Percentiles rank a stretch among this genome's conserved stretches.
phyloP scores from a whole-genome alignment of 2,113 vertebrate species.

The Nymphicus hollandicus region DNA sequence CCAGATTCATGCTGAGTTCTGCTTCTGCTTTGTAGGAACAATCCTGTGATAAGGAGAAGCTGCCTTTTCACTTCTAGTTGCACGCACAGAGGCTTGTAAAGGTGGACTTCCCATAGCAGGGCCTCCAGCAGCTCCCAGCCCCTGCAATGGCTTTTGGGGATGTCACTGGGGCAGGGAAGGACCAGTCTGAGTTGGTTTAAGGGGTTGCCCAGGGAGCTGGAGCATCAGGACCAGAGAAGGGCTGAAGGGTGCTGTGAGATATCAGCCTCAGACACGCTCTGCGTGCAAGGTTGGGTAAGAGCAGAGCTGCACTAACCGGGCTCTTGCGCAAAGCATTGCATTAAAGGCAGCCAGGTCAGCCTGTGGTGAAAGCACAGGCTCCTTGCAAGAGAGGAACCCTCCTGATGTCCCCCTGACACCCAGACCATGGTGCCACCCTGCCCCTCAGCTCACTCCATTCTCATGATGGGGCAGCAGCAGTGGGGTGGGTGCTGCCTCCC shows the following conservation, averaged over 20 bases:
- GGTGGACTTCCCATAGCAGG: neutral
- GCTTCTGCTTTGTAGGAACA: conserved; percentile 22
- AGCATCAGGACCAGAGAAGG: neutral
- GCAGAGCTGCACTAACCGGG: neutral
- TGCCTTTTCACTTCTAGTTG: neutral
- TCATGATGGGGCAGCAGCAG: rapidly evolving
- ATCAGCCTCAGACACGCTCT: neutral
- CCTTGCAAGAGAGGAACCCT: neutral
- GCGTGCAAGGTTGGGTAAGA: neutral
- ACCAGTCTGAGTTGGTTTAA: neutral
- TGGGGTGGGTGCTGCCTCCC: neutral
- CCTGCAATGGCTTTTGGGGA: rapidly evolving
- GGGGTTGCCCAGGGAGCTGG: neutral
- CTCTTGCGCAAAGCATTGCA: neutral
- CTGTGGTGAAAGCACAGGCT: neutral
- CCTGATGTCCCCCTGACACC: rapidly evolving
- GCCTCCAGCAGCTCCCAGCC: rapidly evolving
- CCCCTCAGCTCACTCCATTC: rapidly evolving
- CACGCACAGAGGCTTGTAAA: rapidly evolving
- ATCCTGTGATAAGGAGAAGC: neutral
- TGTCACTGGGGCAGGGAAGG: rapidly evolving
- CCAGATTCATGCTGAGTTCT: neutral
- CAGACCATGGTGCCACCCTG: too few species aligned
- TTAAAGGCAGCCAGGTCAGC: neutral
- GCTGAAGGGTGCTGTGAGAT: neutral